phyloP scores from a whole-genome alignment of 1,140 invertebrate species.

The Hyles vespertilio region DNA sequence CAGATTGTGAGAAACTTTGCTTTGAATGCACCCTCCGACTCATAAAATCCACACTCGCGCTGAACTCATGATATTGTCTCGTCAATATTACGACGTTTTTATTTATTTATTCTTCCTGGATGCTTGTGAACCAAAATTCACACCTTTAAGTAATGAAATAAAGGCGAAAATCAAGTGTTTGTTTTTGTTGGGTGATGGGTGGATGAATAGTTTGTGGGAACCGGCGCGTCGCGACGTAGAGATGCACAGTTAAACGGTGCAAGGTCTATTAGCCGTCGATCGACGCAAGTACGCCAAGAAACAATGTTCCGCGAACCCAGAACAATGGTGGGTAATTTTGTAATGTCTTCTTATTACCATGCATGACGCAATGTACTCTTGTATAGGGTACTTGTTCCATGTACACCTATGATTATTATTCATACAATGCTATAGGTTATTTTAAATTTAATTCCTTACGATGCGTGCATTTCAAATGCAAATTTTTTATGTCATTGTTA shows the following conservation, averaged over 20 bases:
- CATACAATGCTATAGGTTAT: constrained; percentile 44
- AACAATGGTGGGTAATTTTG: constrained; percentile 72
- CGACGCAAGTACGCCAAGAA: constrained; percentile 39
- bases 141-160: too few relatives aligned
- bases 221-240: constrained; percentile 18
- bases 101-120: too few relatives aligned
- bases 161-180: too few relatives aligned
- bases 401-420: constrained; percentile 51
- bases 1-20: constrained; percentile 26
- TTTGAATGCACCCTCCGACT: background rate
- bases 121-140: too few relatives aligned
- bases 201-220: constrained; percentile 19
- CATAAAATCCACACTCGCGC: too few relatives aligned
- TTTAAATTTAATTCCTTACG: constrained; percentile 50
- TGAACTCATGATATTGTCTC: too few relatives aligned
- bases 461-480: constrained; percentile 29
- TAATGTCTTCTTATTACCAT: constrained; percentile 70
- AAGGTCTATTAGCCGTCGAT: constrained; percentile 50
- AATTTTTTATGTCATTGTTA: constrained; percentile 6
- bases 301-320: constrained; percentile 60
- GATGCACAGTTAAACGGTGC: constrained; percentile 59
- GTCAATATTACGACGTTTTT: too few relatives aligned
- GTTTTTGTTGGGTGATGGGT: too few relatives aligned
- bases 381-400: constrained; percentile 32
- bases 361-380: constrained; percentile 60